These are phyloP conservation scores for Clivina fossor DNA, from an alignment of 2,888 invertebrate genomes.

Conservation along the genomic window DNA sequence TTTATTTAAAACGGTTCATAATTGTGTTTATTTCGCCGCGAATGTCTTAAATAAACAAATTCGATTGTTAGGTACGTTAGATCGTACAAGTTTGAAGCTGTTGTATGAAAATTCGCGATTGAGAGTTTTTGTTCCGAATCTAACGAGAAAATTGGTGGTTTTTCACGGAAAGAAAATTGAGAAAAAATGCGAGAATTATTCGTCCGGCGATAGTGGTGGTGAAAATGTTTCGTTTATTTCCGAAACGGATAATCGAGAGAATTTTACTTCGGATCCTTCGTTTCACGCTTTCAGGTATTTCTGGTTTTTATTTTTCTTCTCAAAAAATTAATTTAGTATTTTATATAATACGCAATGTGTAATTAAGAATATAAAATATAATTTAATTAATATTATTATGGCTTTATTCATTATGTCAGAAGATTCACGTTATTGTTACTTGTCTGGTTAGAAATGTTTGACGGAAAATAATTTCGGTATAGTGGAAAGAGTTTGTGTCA, in stretches of 20 bases:
- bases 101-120: slow-evolving; percentile 70
- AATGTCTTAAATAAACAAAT: slow-evolving; percentile 63
- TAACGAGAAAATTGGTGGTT: slow-evolving; percentile 7
- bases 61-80: slow-evolving; percentile 60
- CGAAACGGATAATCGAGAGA: slow-evolving; percentile 81
- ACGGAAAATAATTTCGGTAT: too few relatives aligned
- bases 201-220: slow-evolving; percentile 42
- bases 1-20: slow-evolving; percentile 60
- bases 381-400: not conserved
- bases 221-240: slow-evolving; percentile 78
- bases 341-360: too few relatives aligned
- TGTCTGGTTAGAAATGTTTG: too few relatives aligned
- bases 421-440: not conserved
- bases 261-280: slow-evolving; percentile 72
- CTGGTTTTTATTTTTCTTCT: too few relatives aligned
- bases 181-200: slow-evolving; percentile 49
- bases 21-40: slow-evolving; percentile 77
- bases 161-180: slow-evolving; percentile 41
- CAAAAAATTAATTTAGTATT: not conserved
- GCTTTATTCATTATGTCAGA: too few relatives aligned
- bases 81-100: slow-evolving; percentile 66
- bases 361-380: not conserved
- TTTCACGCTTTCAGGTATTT: slow-evolving; percentile 67
- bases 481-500: too few relatives aligned
- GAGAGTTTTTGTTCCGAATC: slow-evolving; percentile 57